These are phyloP conservation scores for Archocentrus centrarchus DNA, from an alignment of 2,113 vertebrate genomes.

Conservation along the genomic window DNA sequence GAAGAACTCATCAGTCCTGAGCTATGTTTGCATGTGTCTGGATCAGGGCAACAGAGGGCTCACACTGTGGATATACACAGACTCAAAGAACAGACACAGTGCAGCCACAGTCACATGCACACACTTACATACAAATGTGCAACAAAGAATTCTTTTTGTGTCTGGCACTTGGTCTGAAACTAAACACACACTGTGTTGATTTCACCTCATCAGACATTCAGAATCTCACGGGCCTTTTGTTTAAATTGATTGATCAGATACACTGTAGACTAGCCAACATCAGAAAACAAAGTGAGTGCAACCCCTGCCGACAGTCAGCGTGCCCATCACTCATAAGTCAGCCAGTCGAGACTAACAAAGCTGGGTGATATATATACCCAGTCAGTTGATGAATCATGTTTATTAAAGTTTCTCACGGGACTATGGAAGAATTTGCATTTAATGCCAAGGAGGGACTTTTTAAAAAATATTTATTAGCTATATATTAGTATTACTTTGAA, in stretches of 20 bases:
- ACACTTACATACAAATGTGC: conserved; percentile 17
- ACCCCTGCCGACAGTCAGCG: conserved; percentile 44
- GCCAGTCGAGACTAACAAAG: conserved; percentile 43
- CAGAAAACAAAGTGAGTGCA: conserved; percentile 52
- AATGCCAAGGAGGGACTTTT: not conserved
- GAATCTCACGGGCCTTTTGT: conserved; percentile 56
- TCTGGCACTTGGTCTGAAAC: conserved; percentile 18
- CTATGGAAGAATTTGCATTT: not conserved
- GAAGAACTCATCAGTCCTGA: conserved; percentile 58
- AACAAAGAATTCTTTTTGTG: conserved; percentile 26
- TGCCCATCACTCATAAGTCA: conserved; percentile 56
- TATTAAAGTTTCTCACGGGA: not conserved
- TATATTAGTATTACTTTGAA: not conserved
- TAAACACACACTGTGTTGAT: conserved; percentile 50
- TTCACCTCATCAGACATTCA: conserved; percentile 64
- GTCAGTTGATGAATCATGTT: conserved; percentile 34
- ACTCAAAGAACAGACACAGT: conserved; percentile 8
- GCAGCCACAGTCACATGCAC: conserved; percentile 16
- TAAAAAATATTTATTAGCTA: not conserved
- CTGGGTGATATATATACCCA: conserved; percentile 16
- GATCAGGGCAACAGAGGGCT: conserved; percentile 30
- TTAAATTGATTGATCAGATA: conserved; percentile 68
- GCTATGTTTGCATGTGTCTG: conserved; percentile 27
- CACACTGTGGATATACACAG: conserved; percentile 26
- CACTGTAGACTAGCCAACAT: conserved; percentile 26